Conservation (phyloP, 2,113 vertebrate species). For the Syngnathoides biaculeatus region DNA sequence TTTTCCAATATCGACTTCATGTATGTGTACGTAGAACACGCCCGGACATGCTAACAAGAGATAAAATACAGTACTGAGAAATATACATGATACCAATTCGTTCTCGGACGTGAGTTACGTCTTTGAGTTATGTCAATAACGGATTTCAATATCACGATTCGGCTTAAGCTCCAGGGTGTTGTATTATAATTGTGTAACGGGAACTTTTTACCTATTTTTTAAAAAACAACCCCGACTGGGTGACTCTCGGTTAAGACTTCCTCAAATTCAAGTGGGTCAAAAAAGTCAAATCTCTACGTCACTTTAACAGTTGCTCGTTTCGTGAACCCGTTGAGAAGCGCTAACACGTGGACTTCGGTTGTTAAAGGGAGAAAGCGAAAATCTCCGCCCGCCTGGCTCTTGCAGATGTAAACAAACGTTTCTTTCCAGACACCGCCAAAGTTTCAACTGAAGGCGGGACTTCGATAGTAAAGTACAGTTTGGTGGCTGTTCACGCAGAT, state of each 20-base stretch:
- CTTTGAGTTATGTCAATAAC: neutral
- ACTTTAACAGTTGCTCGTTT: constrained; percentile 20
- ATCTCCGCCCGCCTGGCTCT: constrained; percentile 25
- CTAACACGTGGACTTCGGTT: rapidly evolving
- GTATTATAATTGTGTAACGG: neutral
- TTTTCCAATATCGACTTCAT: constrained; percentile 13
- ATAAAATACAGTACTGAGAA: neutral
- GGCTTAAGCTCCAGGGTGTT: neutral
- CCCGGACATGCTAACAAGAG: neutral
- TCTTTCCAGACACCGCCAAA: constrained; percentile 44
- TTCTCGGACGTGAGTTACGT: neutral
- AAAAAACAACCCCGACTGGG: neutral
- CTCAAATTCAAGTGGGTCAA: constrained; percentile 7
- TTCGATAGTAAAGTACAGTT: neutral
- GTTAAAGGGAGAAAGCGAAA: rapidly evolving
- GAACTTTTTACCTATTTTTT: neutral
- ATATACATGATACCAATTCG: neutral
- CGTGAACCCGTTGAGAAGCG: neutral
- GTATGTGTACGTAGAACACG: neutral
- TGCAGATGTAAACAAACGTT: neutral
- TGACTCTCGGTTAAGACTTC: constrained; percentile 25
- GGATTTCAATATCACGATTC: too few relatives aligned
- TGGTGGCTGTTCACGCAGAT: too few relatives aligned
- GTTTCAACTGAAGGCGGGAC: constrained; percentile 62
- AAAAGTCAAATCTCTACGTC: constrained; percentile 34